These are phyloP conservation scores for Oscheius sp. DNA, from an alignment of 2,888 invertebrate species.

Conservation along the genomic window DNA sequence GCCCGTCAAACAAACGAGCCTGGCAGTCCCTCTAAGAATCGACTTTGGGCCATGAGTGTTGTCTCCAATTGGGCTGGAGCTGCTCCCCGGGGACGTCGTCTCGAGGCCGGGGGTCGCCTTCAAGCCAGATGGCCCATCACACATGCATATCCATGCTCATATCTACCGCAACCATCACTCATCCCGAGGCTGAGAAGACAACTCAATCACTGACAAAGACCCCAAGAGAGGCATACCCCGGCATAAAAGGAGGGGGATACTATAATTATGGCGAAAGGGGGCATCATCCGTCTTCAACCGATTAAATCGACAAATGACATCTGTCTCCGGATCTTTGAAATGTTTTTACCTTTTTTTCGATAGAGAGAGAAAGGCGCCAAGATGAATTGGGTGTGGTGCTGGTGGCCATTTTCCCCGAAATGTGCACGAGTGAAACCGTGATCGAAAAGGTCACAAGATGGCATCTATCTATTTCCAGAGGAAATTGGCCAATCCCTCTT, in stretches of 20 bases:
- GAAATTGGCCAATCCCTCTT: too few species aligned
- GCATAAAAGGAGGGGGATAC: not conserved
- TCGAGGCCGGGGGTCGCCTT: conserved; percentile 24
- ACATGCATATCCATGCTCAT: conserved; percentile 37
- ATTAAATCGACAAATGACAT: conserved; percentile 12
- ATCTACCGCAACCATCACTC: conserved; percentile 36
- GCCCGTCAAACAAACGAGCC: conserved; percentile 9
- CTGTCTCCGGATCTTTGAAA: conserved; percentile 10
- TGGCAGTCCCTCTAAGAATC: not conserved
- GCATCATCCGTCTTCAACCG: conserved; percentile 8
- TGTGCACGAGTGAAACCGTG: not conserved
- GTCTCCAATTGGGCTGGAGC: conserved; percentile 27
- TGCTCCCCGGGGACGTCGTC: conserved; percentile 21
- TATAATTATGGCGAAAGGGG: not conserved
- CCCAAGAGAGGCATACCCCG: not conserved
- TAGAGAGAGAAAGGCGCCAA: not conserved
- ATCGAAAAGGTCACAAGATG: conserved; percentile 29
- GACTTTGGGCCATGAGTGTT: conserved; percentile 16
- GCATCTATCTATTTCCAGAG: not conserved
- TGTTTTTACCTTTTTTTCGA: not conserved
- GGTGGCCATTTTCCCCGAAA: not conserved
- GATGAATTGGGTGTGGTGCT: conserved; percentile 15
- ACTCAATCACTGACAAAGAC: conserved; percentile 21
- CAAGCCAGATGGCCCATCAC: conserved; percentile 34
- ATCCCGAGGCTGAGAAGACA: conserved; percentile 20